Base-by-base conservation (phyloP, 2,113 vertebrate species). In the Dipodomys stephensi region DNA sequence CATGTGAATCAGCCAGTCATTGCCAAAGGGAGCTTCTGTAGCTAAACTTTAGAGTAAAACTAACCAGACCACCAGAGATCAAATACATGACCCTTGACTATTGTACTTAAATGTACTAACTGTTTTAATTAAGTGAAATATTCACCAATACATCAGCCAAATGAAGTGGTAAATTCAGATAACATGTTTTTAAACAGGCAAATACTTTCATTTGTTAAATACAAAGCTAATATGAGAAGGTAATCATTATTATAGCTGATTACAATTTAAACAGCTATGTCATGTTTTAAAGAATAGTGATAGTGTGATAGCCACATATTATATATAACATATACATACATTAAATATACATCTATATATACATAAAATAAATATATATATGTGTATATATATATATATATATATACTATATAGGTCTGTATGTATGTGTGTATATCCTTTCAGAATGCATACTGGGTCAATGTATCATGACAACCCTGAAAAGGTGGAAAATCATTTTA, bases 1-100 rank as follows among this genome's bases (percentile, higher is more conserved):
- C 90, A 22, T 94, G 19, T 69, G 53, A 92, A 20, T 80, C 62
- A 88, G 79, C 46, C 67, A 92, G 30, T 72, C 95, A 11, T 72
- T 60, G 25, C 62, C 60, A 73, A 94, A 30, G n/a, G 20, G 46
- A 62, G 20, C 82, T 53, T 60, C 9, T 80, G 64, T 25, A 92
- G 60, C 74, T 83, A 12, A 7, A 83, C 60, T 81, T 49, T 2
- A 35, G 68, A 81, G 23, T 15, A 72, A 88, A 93, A 88, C 46
- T 49, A 93, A 80, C 10, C 18, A 90, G 68, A 44, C 13, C 71
- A 67, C 67, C 32, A 92, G 44, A 90, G n/a, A 88, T 60, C 28
- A 94, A 85, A 92, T 11, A 13, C 15, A 18, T 39, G 6, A 39
- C 11, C 4, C 32, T 86, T 86, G 60, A 23, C 19, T 68, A 13